These are phyloP conservation scores for Halichoerus grypus DNA, from an alignment of 2,113 vertebrate species.

Conservation along the genomic window DNA sequence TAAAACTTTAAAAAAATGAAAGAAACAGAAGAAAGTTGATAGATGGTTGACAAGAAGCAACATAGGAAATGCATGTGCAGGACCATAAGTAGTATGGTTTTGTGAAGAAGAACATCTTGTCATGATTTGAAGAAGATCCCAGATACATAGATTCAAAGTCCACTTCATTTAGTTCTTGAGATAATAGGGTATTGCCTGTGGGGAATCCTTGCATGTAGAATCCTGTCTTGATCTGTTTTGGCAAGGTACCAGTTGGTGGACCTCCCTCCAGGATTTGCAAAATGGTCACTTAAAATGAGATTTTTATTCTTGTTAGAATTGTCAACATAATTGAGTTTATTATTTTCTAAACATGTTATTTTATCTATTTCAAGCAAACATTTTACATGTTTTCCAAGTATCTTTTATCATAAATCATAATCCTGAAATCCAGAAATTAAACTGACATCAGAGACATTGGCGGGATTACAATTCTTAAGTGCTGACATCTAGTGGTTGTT, in stretches of 20 bases:
- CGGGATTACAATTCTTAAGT: constrained; percentile 71
- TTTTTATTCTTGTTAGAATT: background rate
- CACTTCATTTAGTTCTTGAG: background rate
- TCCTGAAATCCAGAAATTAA: constrained; percentile 42
- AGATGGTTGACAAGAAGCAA: background rate
- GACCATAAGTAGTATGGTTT: background rate
- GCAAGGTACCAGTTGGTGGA: background rate
- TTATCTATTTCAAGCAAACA: constrained; percentile 24
- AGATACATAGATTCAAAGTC: constrained; percentile 1
- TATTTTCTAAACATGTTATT: background rate
- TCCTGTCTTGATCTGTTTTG: background rate
- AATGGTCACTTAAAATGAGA: constrained; percentile 7
- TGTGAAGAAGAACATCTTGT: constrained; percentile 37
- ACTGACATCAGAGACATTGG: background rate
- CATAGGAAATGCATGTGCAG: background rate
- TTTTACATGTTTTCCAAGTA: background rate
- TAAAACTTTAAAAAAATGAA: background rate
- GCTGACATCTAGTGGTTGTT: constrained; percentile 88
- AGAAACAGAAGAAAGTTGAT: background rate
- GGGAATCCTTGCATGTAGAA: background rate
- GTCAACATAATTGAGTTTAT: background rate
- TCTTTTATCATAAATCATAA: constrained; percentile 18
- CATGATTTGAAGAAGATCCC: background rate
- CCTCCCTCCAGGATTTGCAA: background rate
- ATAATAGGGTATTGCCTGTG: background rate